Base-by-base conservation (phyloP, 2,797 vertebrate species). In the Takifugu ocellatus region DNA sequence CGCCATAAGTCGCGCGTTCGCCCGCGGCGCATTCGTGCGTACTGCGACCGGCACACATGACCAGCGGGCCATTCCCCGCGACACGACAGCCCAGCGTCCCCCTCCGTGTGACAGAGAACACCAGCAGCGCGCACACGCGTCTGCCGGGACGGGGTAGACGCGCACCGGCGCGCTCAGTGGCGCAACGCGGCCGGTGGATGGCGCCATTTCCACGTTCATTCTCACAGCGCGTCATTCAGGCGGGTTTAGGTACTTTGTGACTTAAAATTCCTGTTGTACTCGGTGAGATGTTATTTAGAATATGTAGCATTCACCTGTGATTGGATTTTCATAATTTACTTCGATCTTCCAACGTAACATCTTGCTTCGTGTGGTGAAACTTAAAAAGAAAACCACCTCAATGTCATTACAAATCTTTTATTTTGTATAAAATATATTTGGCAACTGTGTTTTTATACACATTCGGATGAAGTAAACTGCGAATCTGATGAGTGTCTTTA, bases 341-440 rank as follows among this genome's bases (percentile, higher is more conserved):
- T 27, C 26, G 26, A 27, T 3, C 26, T 27, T 27, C 8, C 27
- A 29, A 29, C 27, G 8, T 29, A 5, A 33, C 10, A 10, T 33
- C 31, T 10, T 33, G 31, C 7, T 33, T 33, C 2, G 36, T 14
- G 36, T 14, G 4, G 36, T n/a, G 21, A 63, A 9, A 62, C 72
- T 52, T 2, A 77, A 27, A 3, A 36, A 61, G 66, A 51, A 57
- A 17, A 49, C 26, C 8, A 73, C 5, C 25, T 44, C 62, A 46
- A 64, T 48, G 36, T 39, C 36, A 76, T 81, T 74, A 61, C 74
- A 76, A 57, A 49, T 70, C 8, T 81, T 88, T 88, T 87, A 86
- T 86, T 88, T 77, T 72, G 73, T 85, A 85, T 73, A 84, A 84
- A 87, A 83, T 75, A 64, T 74, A 75, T 83, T 80, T 81, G 64